Conservation (phyloP, 2,113 vertebrate species). For the Phoenicopterus ruber region DNA sequence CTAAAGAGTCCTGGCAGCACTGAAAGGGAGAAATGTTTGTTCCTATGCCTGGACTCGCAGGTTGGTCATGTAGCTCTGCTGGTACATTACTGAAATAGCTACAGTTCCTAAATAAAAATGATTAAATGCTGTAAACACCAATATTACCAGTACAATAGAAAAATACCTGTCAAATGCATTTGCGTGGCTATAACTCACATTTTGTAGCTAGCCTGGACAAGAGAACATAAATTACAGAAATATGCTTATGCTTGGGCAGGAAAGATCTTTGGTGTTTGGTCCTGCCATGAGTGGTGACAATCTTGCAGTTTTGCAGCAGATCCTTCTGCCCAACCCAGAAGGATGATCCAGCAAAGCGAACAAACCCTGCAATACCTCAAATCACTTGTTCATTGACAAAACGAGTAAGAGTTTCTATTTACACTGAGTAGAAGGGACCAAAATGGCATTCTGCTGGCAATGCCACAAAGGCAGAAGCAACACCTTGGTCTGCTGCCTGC, state of each 20-base stretch:
- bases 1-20: neutral
- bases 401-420: neutral
- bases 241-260: neutral
- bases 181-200: neutral
- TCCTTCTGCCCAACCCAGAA: neutral
- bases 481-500: neutral
- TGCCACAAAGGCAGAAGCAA: neutral
- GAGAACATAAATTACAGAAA: neutral
- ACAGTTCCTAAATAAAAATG: conserved; percentile 32
- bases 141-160: neutral
- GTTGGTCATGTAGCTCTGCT: neutral
- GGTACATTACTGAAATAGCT: neutral
- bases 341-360: neutral
- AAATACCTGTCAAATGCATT: neutral
- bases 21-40: neutral
- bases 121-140: neutral
- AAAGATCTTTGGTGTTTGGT: neutral
- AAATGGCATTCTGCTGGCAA: neutral
- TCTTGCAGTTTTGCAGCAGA: neutral
- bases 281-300: neutral
- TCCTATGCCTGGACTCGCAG: neutral
- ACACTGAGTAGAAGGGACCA: neutral
- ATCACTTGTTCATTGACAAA: neutral
- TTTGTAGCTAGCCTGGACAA: neutral
- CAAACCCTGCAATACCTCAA: neutral